Conservation (phyloP, 2,888 invertebrate species). For the Idaea straminata region DNA sequence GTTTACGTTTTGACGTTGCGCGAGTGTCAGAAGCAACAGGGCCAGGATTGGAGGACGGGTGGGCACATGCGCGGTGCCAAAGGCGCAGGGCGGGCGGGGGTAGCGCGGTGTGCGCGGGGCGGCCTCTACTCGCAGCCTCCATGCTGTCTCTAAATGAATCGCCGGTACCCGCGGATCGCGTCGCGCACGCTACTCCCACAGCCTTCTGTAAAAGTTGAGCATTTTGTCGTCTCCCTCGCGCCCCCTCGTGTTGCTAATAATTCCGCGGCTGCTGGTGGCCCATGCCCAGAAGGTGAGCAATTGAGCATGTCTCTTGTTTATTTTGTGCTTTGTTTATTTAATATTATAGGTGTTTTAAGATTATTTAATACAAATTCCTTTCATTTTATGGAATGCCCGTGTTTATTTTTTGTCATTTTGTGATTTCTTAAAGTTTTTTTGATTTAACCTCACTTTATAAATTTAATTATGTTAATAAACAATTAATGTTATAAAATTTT, state of each 20-base stretch:
- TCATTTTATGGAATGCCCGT: too few species aligned
- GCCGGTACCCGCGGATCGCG: constrained; percentile 75
- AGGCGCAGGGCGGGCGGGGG: constrained; percentile 29
- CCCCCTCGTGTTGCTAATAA: constrained; percentile 59
- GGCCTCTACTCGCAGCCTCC: constrained; percentile 63
- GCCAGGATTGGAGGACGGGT: constrained; percentile 61
- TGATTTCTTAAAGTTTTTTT: not conserved
- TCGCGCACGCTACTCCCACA: constrained; percentile 67
- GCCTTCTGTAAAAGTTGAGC: constrained; percentile 63
- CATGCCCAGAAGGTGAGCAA: constrained; percentile 53
- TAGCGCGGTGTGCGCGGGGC: constrained; percentile 51
- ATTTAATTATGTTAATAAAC: too few species aligned
- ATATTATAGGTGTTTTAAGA: not conserved
- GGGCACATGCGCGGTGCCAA: constrained; percentile 54
- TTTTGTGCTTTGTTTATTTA: not conserved
- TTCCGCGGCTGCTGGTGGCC: constrained; percentile 48
- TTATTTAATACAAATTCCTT: not conserved
- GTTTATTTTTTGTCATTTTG: not conserved
- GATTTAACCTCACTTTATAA: not conserved
- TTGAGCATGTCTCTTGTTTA: constrained; percentile 37
- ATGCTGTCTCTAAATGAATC: constrained; percentile 75
- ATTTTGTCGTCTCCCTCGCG: constrained; percentile 68
- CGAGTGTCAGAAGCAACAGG: constrained; percentile 77
- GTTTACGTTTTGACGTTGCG: constrained; percentile 69
- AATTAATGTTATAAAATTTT: not conserved